Evolutionary conservation across 2,797 vertebrate species (phyloP), one percentile per base, ranked within the genome.

Genomic region (Hippocampus kuda): DNA sequence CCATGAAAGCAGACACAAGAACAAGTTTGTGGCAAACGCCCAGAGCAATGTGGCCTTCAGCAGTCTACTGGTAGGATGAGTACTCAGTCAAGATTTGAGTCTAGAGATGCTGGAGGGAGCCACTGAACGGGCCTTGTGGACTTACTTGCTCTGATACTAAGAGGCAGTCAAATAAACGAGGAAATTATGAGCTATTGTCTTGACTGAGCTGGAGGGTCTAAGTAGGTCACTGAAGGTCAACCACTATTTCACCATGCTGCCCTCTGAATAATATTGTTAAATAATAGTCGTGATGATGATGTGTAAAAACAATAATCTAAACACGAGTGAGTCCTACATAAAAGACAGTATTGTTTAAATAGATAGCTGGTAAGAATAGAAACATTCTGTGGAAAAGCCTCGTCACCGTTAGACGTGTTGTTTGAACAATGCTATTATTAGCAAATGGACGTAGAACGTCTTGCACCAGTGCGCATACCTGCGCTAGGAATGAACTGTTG

Each of bases 11-110:
- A 89, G 81, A n/a, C 27, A 15, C 2, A 88, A 88, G 76, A 90
- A 85, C 69, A 91, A 87, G 70, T 87, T 89, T 0, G 1, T 79
- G 0, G 88, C 83, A 18, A 84, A 72, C 6, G 66, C 83, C 4
- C 88, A 91, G 44, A 91, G 81, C 67, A 79, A 91, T 0, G 89
- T 92, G 82, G 94, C 95, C 22, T 99, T 98, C 88, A 98, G 94
- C 89, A 97, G 94, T 79, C 88, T 92, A 26, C 88, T 96, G 61
- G 96, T 99, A 87, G 91, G 91, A 80, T 65, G 64, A 69, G 69
- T 22, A 18, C 66, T 71, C 62, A 71, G 51, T 63, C 34, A 51
- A 26, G 30, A 74, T 62, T 27, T 59, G 56, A 16, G 54, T 41
- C 34, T 44, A 24, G 49, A 64, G 34, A 54, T 56, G 61, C 57